Evolutionary conservation across 2,797 vertebrate genomes (phyloP).

Genomic region (Sarcoramphus papa): DNA sequence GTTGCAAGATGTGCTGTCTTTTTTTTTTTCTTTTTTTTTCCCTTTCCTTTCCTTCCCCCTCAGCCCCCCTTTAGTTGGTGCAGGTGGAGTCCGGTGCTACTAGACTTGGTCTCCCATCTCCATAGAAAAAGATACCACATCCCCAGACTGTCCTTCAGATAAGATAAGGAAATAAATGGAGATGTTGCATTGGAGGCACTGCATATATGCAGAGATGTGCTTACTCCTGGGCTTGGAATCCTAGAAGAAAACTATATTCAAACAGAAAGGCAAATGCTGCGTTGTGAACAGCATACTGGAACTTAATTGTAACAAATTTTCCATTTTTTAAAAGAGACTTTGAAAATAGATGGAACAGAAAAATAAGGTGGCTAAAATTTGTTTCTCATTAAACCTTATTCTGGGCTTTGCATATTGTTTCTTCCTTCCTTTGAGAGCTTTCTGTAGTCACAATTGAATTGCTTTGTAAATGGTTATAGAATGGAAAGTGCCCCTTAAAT

Average conservation of each 20-base stretch:
- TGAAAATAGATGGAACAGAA: not conserved
- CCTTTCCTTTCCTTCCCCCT: not conserved
- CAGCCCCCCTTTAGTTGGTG: rapidly evolving
- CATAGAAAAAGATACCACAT: rapidly evolving
- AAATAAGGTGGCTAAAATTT: not conserved
- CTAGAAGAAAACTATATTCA: not conserved
- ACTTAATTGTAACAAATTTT: not conserved
- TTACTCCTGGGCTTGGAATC: not conserved
- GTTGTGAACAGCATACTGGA: not conserved
- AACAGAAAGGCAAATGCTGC: not conserved
- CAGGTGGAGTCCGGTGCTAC: not conserved
- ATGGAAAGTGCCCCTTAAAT: not conserved
- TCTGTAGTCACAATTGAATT: not conserved
- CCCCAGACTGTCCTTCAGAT: not conserved
- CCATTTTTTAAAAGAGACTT: not conserved
- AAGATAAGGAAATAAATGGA: not conserved
- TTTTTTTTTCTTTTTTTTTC: not conserved
- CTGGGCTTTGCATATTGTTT: not conserved
- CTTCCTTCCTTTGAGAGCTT: not conserved
- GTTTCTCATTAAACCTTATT: not conserved
- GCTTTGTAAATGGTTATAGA: not conserved
- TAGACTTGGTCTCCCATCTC: not conserved
- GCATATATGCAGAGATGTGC: not conserved
- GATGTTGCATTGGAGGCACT: not conserved
- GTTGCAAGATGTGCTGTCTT: not conserved